phyloP scores from a whole-genome alignment of 2,797 vertebrate genomes.

The Pangasius larnaudii region DNA sequence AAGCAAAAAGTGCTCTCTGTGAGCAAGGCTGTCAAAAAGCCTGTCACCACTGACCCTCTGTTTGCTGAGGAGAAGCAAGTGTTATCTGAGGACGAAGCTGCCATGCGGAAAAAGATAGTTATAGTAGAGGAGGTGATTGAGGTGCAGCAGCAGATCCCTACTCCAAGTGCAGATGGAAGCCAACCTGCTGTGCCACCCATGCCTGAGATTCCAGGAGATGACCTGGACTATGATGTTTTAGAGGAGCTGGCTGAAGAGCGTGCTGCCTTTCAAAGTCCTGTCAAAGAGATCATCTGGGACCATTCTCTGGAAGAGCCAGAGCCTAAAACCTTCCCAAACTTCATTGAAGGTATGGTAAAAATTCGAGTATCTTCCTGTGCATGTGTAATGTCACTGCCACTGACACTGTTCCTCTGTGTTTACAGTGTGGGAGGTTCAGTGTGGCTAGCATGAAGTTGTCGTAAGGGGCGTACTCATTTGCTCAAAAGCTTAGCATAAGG shows the following conservation, averaged over 20 bases:
- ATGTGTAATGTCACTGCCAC: slow-evolving; percentile 59
- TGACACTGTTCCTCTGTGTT: slow-evolving; percentile 59
- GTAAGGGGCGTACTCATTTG: slow-evolving; percentile 39
- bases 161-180: slow-evolving; percentile 60
- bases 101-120: slow-evolving; percentile 82
- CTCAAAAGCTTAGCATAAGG: background rate
- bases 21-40: slow-evolving; percentile 63
- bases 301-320: slow-evolving; percentile 76
- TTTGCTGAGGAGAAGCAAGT: slow-evolving; percentile 29
- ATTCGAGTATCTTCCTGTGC: slow-evolving; percentile 58
- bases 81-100: slow-evolving; percentile 66
- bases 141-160: slow-evolving; percentile 74
- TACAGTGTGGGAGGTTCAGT: slow-evolving; percentile 67
- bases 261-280: slow-evolving; percentile 63
- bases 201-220: slow-evolving; percentile 63
- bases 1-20: slow-evolving; percentile 57
- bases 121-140: slow-evolving; percentile 82
- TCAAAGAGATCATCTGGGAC: slow-evolving; percentile 71
- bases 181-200: slow-evolving; percentile 62
- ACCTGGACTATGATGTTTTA: slow-evolving; percentile 78
- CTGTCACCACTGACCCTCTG: slow-evolving; percentile 62
- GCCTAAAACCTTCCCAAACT: slow-evolving; percentile 77
- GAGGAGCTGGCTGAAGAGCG: slow-evolving; percentile 73
- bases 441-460: slow-evolving; percentile 49
- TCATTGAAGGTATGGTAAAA: slow-evolving; percentile 77